These are phyloP conservation scores for Scytalopus superciliaris DNA, from an alignment of 2,113 vertebrate species.

Conservation along the genomic window DNA sequence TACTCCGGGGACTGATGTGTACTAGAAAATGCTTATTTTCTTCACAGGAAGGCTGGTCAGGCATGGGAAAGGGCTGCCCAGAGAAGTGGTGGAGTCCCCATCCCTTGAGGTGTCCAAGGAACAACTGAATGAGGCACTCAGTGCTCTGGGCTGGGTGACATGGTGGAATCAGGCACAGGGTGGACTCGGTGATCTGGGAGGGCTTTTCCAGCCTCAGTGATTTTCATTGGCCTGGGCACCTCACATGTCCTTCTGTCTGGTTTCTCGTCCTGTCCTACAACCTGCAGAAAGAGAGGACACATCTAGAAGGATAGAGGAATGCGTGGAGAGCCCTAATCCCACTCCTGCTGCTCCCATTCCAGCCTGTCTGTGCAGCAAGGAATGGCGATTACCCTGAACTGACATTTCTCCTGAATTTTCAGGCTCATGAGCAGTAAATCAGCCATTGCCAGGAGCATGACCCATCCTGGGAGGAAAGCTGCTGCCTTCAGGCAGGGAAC, in stretches of 20 bases:
- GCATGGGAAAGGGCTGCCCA: background rate
- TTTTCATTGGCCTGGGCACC: background rate
- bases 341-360: background rate
- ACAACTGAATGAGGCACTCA: accelerated
- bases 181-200: background rate
- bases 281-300: background rate
- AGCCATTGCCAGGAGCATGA: background rate
- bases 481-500: background rate
- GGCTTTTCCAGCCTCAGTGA: background rate
- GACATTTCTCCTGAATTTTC: background rate
- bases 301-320: background rate
- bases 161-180: background rate
- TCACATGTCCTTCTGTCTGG: background rate
- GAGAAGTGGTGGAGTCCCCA: background rate
- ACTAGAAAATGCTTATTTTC: background rate
- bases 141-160: background rate
- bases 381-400: background rate
- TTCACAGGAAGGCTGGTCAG: background rate
- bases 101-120: background rate
- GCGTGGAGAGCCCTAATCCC: background rate
- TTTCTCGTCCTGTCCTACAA: background rate
- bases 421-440: background rate
- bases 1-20: too few relatives aligned
- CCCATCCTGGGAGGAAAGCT: background rate
- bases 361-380: background rate